A percentile compares a stretch with the other conserved stretches of the same genome.
Evolutionary conservation across 1,140 invertebrate genomes (phyloP).

Genomic region (Heterodera carotae): DNA sequence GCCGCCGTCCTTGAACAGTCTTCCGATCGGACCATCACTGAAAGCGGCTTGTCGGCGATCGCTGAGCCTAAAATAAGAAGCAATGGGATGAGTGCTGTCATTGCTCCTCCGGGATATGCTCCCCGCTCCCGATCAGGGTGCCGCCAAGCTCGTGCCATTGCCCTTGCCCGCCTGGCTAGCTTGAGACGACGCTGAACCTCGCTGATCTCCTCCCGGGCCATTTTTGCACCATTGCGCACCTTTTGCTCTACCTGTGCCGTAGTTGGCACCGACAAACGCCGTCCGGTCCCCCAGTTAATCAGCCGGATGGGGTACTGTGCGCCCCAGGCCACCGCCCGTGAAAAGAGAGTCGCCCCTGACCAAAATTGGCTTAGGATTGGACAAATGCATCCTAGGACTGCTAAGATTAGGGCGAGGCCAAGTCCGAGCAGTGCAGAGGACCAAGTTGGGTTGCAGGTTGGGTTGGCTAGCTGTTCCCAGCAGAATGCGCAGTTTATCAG

Average conservation of each 20-base stretch:
- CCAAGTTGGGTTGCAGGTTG: background rate
- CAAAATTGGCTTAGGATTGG: background rate
- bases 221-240: background rate
- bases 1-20: background rate
- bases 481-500: constrained; percentile 7
- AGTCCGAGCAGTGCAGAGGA: background rate
- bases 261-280: background rate
- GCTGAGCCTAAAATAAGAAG: background rate
- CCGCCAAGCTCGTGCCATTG: background rate
- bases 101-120: background rate
- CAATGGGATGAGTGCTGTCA: background rate
- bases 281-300: background rate
- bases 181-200: background rate
- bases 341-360: background rate
- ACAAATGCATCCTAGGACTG: background rate
- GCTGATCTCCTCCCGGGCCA: background rate
- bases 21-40: constrained; percentile 1
- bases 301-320: background rate
- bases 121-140: background rate
- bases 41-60: background rate
- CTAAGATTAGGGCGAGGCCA: background rate
- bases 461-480: background rate
- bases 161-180: background rate
- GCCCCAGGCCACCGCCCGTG: background rate
- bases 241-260: too few relatives aligned